Conservation (phyloP, 2,113 vertebrate genomes). For the Trematocara unimaculatum region DNA sequence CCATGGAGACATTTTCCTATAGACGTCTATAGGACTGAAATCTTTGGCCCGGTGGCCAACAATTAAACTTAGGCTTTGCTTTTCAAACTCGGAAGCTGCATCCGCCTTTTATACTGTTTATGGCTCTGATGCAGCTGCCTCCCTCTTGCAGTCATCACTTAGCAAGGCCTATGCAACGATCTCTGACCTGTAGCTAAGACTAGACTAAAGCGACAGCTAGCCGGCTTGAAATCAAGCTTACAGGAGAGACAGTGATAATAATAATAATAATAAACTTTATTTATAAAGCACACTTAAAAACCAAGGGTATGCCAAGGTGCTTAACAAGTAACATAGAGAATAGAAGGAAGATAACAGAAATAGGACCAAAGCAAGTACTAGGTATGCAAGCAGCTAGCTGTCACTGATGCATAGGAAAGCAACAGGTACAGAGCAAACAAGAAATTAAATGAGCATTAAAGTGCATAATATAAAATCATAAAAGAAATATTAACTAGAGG, state of each 20-base stretch:
- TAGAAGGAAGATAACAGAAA: not conserved
- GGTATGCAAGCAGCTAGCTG: not conserved
- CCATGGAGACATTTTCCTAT: not conserved
- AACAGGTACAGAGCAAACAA: not conserved
- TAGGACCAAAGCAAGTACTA: not conserved
- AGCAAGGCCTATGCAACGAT: not conserved
- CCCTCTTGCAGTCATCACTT: not conserved
- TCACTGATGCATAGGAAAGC: not conserved
- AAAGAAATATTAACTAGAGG: too few relatives aligned
- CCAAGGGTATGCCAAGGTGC: not conserved
- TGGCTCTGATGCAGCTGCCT: not conserved
- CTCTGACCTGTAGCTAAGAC: not conserved
- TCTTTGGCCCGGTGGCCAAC: not conserved
- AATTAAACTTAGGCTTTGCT: not conserved
- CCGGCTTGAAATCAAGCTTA: rapidly evolving
- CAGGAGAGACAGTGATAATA: not conserved
- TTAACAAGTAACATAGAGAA: not conserved
- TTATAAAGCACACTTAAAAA: not conserved
- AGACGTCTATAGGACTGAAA: not conserved
- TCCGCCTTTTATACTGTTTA: not conserved
- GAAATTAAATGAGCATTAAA: not conserved
- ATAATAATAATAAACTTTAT: not conserved
- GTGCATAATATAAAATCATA: not conserved
- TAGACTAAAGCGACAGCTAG: not conserved
- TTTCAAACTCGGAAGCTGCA: not conserved